These are phyloP conservation scores for Rhabdophis nuchalis DNA, from an alignment of 2,797 vertebrate genomes.

Conservation along the genomic window DNA sequence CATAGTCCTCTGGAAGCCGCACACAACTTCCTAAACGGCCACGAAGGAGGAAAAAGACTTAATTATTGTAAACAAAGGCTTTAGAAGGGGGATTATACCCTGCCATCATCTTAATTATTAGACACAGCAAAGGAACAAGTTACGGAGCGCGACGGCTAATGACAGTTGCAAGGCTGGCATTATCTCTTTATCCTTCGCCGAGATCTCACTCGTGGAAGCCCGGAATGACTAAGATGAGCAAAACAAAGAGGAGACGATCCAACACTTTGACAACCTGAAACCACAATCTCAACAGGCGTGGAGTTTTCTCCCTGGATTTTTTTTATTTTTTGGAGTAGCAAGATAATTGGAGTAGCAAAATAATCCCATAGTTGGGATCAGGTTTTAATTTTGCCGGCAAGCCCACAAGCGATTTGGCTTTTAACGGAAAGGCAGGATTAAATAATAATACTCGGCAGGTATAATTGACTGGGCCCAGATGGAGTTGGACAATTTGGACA, in stretches of 20 bases:
- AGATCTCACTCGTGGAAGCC: not conserved
- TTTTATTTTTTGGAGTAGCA: not conserved
- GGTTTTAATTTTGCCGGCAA: not conserved
- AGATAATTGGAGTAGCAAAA: not conserved
- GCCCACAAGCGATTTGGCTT: not conserved
- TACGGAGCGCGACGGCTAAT: not conserved
- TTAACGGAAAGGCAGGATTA: not conserved
- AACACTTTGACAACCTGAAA: not conserved
- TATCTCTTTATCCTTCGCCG: not conserved
- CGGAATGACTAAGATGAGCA: not conserved
- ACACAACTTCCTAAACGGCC: not conserved
- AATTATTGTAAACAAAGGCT: not conserved
- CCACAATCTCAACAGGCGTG: not conserved
- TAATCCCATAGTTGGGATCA: not conserved
- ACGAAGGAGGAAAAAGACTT: not conserved
- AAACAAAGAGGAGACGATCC: not conserved
- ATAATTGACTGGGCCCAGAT: too few species aligned
- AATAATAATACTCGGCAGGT: not conserved
- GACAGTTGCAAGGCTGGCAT: not conserved
- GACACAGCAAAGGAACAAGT: constrained; percentile 3
- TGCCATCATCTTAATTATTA: constrained; percentile 9
- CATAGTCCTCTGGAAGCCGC: not conserved
- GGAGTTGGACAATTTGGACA: too few species aligned
- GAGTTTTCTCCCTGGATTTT: not conserved
- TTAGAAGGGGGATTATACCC: not conserved